Percentiles rank a stretch among this genome's conserved stretches.
Evolutionary conservation across 2,797 vertebrate genomes (phyloP).

Genomic region (Myiothlypis chrysogaster): DNA sequence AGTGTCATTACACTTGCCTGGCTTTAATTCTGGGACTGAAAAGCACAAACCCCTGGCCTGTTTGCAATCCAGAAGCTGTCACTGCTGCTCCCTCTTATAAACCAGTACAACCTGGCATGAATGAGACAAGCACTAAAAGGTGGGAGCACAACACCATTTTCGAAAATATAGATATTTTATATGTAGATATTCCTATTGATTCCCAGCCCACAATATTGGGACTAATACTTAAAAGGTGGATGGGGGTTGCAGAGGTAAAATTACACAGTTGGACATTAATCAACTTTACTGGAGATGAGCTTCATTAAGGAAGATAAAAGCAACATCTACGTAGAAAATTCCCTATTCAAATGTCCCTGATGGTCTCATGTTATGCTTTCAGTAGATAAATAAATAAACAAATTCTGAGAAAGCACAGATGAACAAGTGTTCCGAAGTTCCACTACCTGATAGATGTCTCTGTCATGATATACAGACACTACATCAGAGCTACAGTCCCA

Average conservation of each 20-base stretch:
- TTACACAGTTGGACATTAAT: not conserved
- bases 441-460: not conserved
- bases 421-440: not conserved
- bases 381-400: not conserved
- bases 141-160: not conserved
- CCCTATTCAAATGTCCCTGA: not conserved
- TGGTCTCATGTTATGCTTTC: not conserved
- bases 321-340: not conserved
- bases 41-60: not conserved
- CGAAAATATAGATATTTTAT: not conserved
- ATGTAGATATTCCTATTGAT: not conserved
- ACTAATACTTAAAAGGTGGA: not conserved
- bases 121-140: not conserved
- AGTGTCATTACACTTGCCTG: not conserved
- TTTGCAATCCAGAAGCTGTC: not conserved
- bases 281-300: not conserved
- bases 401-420: not conserved
- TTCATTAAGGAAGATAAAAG: not conserved
- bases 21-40: not conserved
- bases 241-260: not conserved
- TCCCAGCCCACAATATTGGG: rapidly evolving
- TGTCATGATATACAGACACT: not conserved
- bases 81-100: not conserved
- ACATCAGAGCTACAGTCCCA: not conserved
- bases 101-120: not conserved